These are phyloP conservation scores for Cryptocheilus praepositus DNA, from an alignment of 2,888 invertebrate genomes.

Conservation along the genomic window DNA sequence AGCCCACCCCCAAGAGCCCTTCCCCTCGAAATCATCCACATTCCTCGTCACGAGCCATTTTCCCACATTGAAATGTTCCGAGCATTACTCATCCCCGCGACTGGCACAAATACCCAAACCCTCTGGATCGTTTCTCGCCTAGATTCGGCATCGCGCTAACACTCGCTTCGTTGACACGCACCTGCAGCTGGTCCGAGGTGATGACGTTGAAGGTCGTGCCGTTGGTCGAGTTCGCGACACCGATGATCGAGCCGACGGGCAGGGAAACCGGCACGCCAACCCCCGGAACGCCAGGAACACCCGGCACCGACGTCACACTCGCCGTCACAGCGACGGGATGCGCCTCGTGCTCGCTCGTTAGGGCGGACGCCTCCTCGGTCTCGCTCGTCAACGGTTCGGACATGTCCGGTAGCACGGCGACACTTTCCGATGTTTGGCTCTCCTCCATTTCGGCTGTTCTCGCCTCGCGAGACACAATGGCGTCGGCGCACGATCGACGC, in stretches of 20 bases:
- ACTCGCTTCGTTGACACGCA: slow-evolving; percentile 36
- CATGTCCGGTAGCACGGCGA: slow-evolving; percentile 77
- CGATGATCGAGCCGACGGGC: slow-evolving; percentile 87
- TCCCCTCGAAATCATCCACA: too few relatives aligned
- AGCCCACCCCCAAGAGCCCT: too few relatives aligned
- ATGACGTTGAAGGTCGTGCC: slow-evolving; percentile 91
- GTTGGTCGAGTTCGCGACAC: slow-evolving; percentile 76
- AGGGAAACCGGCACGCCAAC: slow-evolving; percentile 81
- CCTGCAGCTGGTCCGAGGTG: slow-evolving; percentile 87
- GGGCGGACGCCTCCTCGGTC: slow-evolving; percentile 73
- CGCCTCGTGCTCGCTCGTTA: slow-evolving; percentile 68
- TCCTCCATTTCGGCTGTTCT: slow-evolving; percentile 74
- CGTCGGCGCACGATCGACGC: slow-evolving; percentile 48
- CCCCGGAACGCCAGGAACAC: slow-evolving; percentile 76
- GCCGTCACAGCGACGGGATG: slow-evolving; percentile 70
- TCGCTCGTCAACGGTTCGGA: slow-evolving; percentile 76
- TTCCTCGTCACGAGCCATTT: too few relatives aligned
- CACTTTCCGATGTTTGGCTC: slow-evolving; percentile 75
- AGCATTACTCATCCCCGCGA: too few relatives aligned
- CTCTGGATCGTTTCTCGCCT: not conserved
- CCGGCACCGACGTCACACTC: slow-evolving; percentile 70
- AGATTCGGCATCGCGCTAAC: not conserved
- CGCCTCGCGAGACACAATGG: slow-evolving; percentile 57
- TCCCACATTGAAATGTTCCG: too few relatives aligned
- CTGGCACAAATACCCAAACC: too few relatives aligned